phyloP scores from a whole-genome alignment of 2,113 vertebrate species.

The Mobula birostris region DNA sequence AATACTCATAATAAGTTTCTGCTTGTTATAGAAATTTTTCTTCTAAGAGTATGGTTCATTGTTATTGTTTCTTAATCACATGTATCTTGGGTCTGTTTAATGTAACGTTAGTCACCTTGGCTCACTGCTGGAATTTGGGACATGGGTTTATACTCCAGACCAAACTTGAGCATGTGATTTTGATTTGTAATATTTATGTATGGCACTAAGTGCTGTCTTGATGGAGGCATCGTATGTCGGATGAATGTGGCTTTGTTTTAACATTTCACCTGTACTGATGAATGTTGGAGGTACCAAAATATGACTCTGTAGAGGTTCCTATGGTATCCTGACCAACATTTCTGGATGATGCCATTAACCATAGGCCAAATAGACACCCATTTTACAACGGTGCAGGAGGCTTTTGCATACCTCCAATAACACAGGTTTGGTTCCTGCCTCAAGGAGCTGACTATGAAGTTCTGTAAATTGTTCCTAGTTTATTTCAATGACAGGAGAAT shows the following conservation, averaged over 20 bases:
- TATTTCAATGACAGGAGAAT: too few relatives aligned
- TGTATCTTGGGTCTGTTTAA: background rate
- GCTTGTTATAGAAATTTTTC: background rate
- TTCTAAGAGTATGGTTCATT: background rate
- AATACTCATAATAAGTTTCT: background rate
- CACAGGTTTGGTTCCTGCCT: too few relatives aligned
- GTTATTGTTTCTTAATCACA: background rate
- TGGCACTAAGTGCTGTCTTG: background rate
- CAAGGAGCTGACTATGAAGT: too few relatives aligned
- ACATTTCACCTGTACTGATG: background rate
- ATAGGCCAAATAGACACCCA: background rate
- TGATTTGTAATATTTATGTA: background rate
- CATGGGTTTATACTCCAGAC: background rate
- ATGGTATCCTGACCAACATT: background rate
- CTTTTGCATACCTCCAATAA: too few relatives aligned
- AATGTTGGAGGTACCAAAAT: background rate
- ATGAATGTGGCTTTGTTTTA: background rate
- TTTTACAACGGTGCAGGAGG: background rate
- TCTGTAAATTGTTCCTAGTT: too few relatives aligned
- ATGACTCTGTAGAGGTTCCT: background rate
- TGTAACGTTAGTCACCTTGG: too few relatives aligned
- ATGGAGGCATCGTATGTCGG: background rate
- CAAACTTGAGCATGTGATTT: background rate
- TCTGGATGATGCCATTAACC: background rate
- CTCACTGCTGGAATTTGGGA: background rate